Percentiles rank a stretch among this genome's conserved stretches.
phyloP scores from a whole-genome alignment of 2,888 invertebrate species.

The Harmothoe impar region DNA sequence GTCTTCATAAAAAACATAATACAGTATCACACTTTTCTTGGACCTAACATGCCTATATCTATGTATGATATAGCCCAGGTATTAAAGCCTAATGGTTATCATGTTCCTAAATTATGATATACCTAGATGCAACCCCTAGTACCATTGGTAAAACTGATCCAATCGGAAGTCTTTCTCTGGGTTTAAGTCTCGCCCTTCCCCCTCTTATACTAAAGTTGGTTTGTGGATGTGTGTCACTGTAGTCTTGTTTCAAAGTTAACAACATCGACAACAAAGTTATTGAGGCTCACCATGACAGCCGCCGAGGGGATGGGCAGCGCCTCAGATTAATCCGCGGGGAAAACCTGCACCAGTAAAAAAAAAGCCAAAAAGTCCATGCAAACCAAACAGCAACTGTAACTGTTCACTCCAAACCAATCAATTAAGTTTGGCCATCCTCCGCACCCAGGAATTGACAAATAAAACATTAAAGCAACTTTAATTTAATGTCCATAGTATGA shows the following conservation, averaged over 20 bases:
- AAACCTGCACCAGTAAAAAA: slow-evolving; percentile 57
- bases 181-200: too few relatives aligned
- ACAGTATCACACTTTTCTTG: slow-evolving; percentile 29
- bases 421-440: not conserved
- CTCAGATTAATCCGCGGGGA: slow-evolving; percentile 55
- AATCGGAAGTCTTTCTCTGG: too few relatives aligned
- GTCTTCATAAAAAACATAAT: not conserved
- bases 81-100: too few relatives aligned
- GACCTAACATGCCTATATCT: too few relatives aligned
- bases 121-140: too few relatives aligned
- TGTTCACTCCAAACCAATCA: not conserved
- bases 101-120: too few relatives aligned
- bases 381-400: slow-evolving; percentile 39
- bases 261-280: slow-evolving; percentile 58
- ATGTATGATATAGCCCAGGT: too few relatives aligned
- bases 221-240: slow-evolving; percentile 29
- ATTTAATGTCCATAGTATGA: not conserved
- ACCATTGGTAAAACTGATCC: too few relatives aligned
- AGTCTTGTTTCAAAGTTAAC: slow-evolving; percentile 28
- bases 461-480: not conserved
- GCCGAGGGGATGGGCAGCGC: slow-evolving; percentile 56
- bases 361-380: slow-evolving; percentile 58
- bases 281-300: slow-evolving; percentile 53
- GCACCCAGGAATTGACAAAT: not conserved
- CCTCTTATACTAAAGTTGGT: not conserved